Evolutionary conservation across 2,113 vertebrate species (phyloP).

Genomic region (Gavialis gangeticus): DNA sequence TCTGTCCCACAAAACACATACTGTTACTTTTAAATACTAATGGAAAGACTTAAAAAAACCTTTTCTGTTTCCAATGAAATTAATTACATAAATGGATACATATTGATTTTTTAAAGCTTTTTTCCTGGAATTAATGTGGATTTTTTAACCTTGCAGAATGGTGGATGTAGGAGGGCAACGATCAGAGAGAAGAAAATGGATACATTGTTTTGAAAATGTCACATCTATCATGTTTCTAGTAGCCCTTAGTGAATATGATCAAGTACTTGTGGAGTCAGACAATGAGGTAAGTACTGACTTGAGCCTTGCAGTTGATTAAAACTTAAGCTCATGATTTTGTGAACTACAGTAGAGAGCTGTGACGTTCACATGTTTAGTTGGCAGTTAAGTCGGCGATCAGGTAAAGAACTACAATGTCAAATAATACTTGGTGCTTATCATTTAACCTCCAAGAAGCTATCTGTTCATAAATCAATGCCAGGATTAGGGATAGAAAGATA

Average conservation of each 20-base stretch:
- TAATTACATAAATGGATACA: neutral
- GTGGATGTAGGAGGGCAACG: slow-evolving; percentile 96
- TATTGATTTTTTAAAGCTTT: neutral
- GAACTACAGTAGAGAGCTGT: neutral
- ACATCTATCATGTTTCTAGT: slow-evolving; percentile 98
- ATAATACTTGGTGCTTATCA: slow-evolving; percentile 7
- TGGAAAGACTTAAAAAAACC: neutral
- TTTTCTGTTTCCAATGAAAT: neutral
- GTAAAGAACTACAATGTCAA: neutral
- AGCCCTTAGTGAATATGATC: slow-evolving; percentile 97
- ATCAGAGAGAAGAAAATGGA: slow-evolving; percentile 99
- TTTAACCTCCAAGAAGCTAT: neutral
- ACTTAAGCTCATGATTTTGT: neutral
- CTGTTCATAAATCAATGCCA: slow-evolving; percentile 12
- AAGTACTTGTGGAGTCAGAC: slow-evolving; percentile 96
- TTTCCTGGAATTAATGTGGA: slow-evolving; percentile 33
- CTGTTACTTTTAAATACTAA: neutral
- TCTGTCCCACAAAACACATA: neutral
- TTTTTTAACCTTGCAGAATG: slow-evolving; percentile 87
- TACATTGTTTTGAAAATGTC: slow-evolving; percentile 98
- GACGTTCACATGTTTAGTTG: neutral
- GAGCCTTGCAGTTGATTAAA: neutral
- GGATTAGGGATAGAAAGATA: neutral
- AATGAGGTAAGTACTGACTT: slow-evolving; percentile 87
- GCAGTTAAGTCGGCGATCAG: neutral